Evolutionary conservation across 2,888 invertebrate genomes (phyloP), one percentile per base, ranked within the genome.

Genomic region (Rambutsinella grinnellia): DNA sequence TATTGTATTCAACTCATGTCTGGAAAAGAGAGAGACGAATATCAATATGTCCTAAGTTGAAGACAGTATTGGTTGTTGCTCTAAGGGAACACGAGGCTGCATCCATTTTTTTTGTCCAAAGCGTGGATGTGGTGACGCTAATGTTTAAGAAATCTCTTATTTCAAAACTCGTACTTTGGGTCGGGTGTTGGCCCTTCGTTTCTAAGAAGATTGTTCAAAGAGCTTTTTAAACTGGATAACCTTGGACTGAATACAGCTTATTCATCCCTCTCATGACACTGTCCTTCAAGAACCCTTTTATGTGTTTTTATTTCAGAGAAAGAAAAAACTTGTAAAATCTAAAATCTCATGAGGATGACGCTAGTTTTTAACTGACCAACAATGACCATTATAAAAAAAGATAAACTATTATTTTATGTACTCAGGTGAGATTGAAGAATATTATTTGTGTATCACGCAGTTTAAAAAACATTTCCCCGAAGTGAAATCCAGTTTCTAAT

Each of bases 211-310:
- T n/a, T 56, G 17, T 26, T 47, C 10, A 68, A 53, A 54, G 17
- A 44, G 17, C 49, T 13, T 19, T 28, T 21, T 23, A 69, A 69
- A 69, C 69, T 69, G 61, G 69, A 69, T 69, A 69, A 51, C 69
- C 69, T 69, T 69, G 69, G 54, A 46, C 69, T 69, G 53, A 69
- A 69, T 61, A 61, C 69, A 69, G 24, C 44, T 19, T 60, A 67
- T 60, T 68, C 68, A 68, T 60, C 68, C 69, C 69, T 13, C 61
- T 60, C 28, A 61, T 44, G 68, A 58, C 68, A 58, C 23, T 10
- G 24, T 47, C 47, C 2, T n/a, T 44, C 28, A 6, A 49, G 56
- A n/a, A n/a, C n/a, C n/a, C n/a, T n/a, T n/a, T n/a, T n/a, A n/a
- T n/a, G n/a, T n/a, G n/a, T n/a, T n/a, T n/a, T n/a, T n/a, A n/a